Base-by-base conservation (phyloP, 2,888 invertebrate genomes). In the Saturnia japonica region DNA sequence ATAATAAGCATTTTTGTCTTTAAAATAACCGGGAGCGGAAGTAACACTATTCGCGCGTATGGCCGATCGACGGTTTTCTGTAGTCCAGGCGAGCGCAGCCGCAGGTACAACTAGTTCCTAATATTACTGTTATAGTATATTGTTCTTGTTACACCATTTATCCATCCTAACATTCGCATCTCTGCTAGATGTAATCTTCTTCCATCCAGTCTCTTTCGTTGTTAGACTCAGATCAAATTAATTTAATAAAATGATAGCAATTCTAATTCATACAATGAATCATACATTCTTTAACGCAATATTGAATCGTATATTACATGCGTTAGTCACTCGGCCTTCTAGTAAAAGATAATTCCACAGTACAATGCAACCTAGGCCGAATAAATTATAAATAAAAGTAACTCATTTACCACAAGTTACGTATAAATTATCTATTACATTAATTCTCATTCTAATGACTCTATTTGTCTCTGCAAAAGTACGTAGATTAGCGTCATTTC, bases 291-390 rank as follows among this genome's bases (percentile, higher is more conserved):
- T 79, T 77, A 77, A 76, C 77, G 79, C 62, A 76, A 57, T 71
- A 16, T 22, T 22, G 16, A 74, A 16, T 78, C 47, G 83, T 88
- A 80, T 87, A 82, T 85, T 82, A 82, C 77, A 68, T 11, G 60
- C 40, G 73, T 89, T 87, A 89, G 85, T 89, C 89, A 88, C 73
- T 68, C 78, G 82, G 77, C 85, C 86, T 86, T 80, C 78, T 75
- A 76, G 51, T 66, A 67, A 42, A 70, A 69, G 62, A 69, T 67
- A 51, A 67, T 70, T 67, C 54, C 54, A 57, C 67, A 40, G 40
- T 54, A 51, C 70, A 67, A 60, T 57, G 67, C 45, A 47, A 68
- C 67, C 19, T 67, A 54, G 43, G 54, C 70, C 54, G 51, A 42
- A 54, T 70, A 42, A 70, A 62, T 69, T 45, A 62, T 54, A 70